Evolutionary conservation across 2,888 invertebrate species (phyloP), one percentile per base, ranked within the genome.

Genomic region (Cremastinae sp.): DNA sequence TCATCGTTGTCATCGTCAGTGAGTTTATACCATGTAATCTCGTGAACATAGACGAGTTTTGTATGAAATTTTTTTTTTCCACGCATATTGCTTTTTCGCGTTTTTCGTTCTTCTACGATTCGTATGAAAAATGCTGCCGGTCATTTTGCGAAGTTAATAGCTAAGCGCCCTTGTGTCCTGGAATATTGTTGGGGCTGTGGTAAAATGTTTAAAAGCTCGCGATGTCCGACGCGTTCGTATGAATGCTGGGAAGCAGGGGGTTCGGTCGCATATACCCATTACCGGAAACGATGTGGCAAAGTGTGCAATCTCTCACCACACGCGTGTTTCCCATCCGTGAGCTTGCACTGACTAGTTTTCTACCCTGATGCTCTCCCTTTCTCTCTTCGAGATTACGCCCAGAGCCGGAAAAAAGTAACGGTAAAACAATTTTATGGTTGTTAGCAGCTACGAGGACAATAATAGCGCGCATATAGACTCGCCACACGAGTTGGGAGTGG

Each of bases 371-470:
- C 20, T 51, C 36, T 64, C 18, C 43, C 34, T 49, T 41, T 10
- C 45, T 12, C 45, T 14, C 22, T 62, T 45, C 45, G 53, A 64
- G 56, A 72, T 72, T 72, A 68, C 61, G 66, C 36, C 61, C 53
- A 28, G 28, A 16, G 14, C 66, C 16, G 66, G 47, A 64, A 64
- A 76, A 76, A 73, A 64, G 65, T 72, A 73, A 69, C 76, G 73
- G 73, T 59, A 59, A 76, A 76, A 73, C 73, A 76, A 72, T 76
- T 73, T 68, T 69, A 76, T 76, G 73, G 73, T 69, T 76, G 64
- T 72, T 76, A 72, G 72, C 66, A 68, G 68, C 72, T 73, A 73
- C 69, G 62, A 69, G 64, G 64, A 76, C 64, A 76, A 76, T 76
- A 76, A 65, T 47, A 64, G 69, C 64, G 59, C 47, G 53, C 58